phyloP scores from a whole-genome alignment of 1,140 invertebrate genomes.

The Drosophila nikananu region DNA sequence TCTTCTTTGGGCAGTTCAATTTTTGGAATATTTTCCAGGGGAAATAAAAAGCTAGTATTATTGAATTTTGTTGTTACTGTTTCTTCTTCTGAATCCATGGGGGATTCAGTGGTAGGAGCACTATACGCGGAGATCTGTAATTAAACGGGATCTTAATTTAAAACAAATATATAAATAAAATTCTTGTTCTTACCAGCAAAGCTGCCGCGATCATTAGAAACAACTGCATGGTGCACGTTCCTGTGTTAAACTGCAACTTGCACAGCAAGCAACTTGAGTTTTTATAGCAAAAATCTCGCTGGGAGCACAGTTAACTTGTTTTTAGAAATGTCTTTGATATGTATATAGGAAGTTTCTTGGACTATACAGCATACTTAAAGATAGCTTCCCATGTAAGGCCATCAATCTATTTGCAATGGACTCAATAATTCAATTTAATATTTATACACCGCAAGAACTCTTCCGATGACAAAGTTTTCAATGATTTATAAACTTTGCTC shows the following conservation, averaged over 20 bases:
- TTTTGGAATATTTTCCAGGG: too few species aligned
- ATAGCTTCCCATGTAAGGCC: background rate
- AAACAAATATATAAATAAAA: background rate
- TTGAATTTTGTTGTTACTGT: too few species aligned
- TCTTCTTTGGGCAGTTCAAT: too few species aligned
- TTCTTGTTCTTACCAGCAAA: background rate
- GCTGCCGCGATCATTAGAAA: background rate
- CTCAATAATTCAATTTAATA: conserved; percentile 22
- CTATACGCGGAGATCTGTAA: background rate
- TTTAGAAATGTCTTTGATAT: too few species aligned
- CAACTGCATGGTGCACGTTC: conserved; percentile 1
- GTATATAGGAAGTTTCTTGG: background rate
- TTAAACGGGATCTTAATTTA: too few species aligned
- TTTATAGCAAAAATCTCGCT: background rate
- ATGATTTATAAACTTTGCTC: conserved; percentile 39
- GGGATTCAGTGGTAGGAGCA: background rate
- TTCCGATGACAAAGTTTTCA: conserved; percentile 19
- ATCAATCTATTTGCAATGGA: background rate
- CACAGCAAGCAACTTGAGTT: background rate
- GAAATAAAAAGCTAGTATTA: too few species aligned
- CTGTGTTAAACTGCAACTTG: background rate
- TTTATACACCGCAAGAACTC: conserved; percentile 4
- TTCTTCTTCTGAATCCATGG: background rate
- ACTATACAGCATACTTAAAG: background rate
- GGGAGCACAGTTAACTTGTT: too few species aligned